Evolutionary conservation across 1,140 invertebrate genomes (phyloP).

Genomic region (Rhopalosiphum maidis): DNA sequence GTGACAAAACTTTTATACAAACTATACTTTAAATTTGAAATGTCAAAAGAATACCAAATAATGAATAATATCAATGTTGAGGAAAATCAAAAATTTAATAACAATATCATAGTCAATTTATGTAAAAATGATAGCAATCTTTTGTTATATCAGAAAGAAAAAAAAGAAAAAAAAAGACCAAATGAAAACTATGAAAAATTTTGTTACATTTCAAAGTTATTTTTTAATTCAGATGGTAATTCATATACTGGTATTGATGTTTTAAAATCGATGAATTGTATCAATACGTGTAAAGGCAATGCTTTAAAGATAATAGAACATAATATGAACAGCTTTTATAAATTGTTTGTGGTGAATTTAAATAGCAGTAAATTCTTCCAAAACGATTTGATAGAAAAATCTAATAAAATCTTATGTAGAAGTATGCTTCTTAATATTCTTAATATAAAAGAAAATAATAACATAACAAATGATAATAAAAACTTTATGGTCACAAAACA

Average conservation of each 20-base stretch:
- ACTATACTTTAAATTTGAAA: slow-evolving; percentile 33
- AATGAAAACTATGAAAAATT: not conserved
- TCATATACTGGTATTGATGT: not conserved
- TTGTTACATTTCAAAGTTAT: not conserved
- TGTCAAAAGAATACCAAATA: not conserved
- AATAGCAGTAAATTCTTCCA: slow-evolving; percentile 1
- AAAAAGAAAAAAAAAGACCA: not conserved
- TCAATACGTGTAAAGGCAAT: not conserved
- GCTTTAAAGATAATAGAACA: not conserved
- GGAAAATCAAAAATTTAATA: not conserved
- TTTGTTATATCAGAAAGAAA: not conserved
- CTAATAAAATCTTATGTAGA: not conserved
- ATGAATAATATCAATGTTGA: not conserved
- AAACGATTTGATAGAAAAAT: not conserved
- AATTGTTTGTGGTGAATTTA: not conserved
- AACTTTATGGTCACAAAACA: not conserved
- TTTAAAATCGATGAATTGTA: not conserved
- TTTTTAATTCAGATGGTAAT: not conserved
- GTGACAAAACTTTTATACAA: not conserved
- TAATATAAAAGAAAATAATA: slow-evolving; percentile 1
- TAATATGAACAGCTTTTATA: not conserved
- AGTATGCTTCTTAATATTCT: not conserved
- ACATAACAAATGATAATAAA: not conserved
- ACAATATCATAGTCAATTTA: not conserved
- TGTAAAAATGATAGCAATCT: not conserved